These are phyloP conservation scores for Carpatolechia fugitivella DNA, from an alignment of 2,888 invertebrate species.

Conservation along the genomic window DNA sequence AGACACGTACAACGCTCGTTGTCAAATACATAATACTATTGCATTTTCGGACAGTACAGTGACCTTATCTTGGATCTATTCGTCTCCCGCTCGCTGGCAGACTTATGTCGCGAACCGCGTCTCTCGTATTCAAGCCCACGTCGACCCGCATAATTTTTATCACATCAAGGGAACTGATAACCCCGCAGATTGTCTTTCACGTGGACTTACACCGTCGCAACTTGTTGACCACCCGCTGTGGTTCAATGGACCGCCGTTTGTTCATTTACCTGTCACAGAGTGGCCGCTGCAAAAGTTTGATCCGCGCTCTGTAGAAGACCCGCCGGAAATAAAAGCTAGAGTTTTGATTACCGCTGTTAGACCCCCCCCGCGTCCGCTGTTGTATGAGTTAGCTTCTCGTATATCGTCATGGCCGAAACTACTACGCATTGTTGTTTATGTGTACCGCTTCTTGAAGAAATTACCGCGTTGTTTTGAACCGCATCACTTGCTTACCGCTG, in stretches of 20 bases:
- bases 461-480: neutral
- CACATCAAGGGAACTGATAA: constrained; percentile 19
- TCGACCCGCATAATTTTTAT: constrained; percentile 11
- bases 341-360: neutral
- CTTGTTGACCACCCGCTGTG: constrained; percentile 15
- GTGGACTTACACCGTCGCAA: constrained; percentile 16
- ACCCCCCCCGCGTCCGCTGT: neutral
- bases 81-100: constrained; percentile 18
- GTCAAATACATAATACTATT: neutral
- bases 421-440: neutral
- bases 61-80: constrained; percentile 19
- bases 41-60: constrained; percentile 22
- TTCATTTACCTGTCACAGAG: neutral
- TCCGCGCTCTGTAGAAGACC: neutral
- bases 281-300: neutral
- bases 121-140: constrained; percentile 7
- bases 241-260: constrained; percentile 16
- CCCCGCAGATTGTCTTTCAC: constrained; percentile 22
- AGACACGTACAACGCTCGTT: neutral
- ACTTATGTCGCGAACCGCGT: constrained; percentile 24
- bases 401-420: neutral
- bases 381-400: neutral
- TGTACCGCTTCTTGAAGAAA: neutral
- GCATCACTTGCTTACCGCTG: neutral
- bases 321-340: neutral